A percentile compares a stretch with the other conserved stretches of the same genome.
phyloP scores from a whole-genome alignment of 2,797 vertebrate genomes.

The Gambusia yucatana region DNA sequence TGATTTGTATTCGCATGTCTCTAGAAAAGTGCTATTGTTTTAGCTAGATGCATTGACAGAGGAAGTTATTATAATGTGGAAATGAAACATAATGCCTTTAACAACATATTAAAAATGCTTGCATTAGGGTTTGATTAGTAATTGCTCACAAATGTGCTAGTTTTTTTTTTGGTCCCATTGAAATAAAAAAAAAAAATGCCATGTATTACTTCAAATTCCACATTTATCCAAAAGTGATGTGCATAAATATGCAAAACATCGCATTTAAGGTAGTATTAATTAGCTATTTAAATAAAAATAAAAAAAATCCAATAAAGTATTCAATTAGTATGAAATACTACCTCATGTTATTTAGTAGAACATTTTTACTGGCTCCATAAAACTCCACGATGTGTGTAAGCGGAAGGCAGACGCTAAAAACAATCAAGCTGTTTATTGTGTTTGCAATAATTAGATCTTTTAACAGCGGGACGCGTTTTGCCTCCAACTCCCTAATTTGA shows the following conservation, averaged over 20 bases:
- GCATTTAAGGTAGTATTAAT: neutral
- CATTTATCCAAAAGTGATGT: too few species aligned
- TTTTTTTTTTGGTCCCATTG: neutral
- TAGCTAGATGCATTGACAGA: neutral
- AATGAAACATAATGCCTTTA: neutral
- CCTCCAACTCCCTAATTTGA: conserved; percentile 79
- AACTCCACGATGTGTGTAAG: conserved; percentile 16
- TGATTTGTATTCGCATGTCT: neutral
- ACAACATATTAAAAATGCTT: neutral
- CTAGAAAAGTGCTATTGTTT: neutral
- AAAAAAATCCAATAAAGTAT: neutral
- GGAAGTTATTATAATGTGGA: neutral
- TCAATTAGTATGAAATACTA: neutral
- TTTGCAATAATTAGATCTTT: conserved; percentile 77
- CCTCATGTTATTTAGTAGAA: neutral
- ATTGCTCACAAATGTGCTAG: neutral
- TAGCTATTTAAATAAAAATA: neutral
- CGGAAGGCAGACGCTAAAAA: conserved; percentile 65
- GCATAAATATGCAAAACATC: too few species aligned
- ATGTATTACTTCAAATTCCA: too few species aligned
- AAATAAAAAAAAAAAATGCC: neutral
- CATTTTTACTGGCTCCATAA: conserved; percentile 7
- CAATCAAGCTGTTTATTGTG: conserved; percentile 78
- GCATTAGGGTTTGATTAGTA: neutral
- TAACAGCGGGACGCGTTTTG: conserved; percentile 64